Evolutionary conservation across 2,888 invertebrate species (phyloP), one percentile per base, ranked within the genome.

Genomic region (Seira musarum): DNA sequence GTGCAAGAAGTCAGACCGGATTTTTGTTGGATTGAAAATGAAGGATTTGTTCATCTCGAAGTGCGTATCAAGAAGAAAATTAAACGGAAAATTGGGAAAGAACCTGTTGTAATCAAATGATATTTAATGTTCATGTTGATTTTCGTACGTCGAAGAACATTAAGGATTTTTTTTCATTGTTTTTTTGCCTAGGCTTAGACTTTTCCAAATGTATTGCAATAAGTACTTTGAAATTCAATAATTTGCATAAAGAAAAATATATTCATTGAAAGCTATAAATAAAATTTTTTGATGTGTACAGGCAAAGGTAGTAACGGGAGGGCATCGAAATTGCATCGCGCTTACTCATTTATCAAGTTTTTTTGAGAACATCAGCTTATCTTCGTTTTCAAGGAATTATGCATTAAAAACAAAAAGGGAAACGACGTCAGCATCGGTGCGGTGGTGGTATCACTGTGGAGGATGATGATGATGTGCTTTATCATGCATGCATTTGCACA

Each of bases 401-500:
- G 57, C 57, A 57, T 8, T 57, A n/a, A 57, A n/a, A 57, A 57
- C 57, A 57, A 57, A 57, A n/a, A 15, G 57, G 57, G 5, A 67
- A 67, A 60, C 6, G 60, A 61, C 61, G 67, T 60, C 46, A 40
- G 60, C 46, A 21, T 66, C 49, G 21, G 49, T 25, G 46, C 17
- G 46, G 71, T 71, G 71, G 63, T 17, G 61, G 35, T 49, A 35
- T 66, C 35, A 15, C 24, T 60, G 63, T 46, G 40, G 61, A n/a
- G 19, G 17, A 30, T 65, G 65, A 30, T 30, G 24, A 19, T 71
- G 71, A 53, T 69, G 75, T 81, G 71, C 46, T 76, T 81, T 81
- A 81, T 81, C 81, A 81, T 76, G 81, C 81, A 76, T 81, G 74
- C 68, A 76, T 81, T 76, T 76, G 71, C 64, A 67, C 81, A 76